Evolutionary conservation across 2,888 invertebrate genomes (phyloP).

Genomic region (Tetropium fuscum): DNA sequence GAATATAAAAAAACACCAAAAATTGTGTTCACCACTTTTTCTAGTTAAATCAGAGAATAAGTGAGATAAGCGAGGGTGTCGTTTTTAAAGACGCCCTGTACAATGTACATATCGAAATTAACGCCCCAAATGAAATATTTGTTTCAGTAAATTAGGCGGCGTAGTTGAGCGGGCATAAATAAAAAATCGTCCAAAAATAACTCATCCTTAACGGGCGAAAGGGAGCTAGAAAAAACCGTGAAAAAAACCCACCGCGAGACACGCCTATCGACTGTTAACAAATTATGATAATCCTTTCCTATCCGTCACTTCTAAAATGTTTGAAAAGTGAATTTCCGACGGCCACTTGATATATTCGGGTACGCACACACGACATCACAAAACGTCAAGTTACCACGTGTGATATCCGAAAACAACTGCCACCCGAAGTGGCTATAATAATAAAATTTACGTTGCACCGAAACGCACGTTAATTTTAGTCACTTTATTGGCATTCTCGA

Average conservation of each 20-base stretch:
- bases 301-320: constrained; percentile 45
- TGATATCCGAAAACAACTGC: constrained; percentile 30
- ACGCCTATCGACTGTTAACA: constrained; percentile 33
- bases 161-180: neutral
- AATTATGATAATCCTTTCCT: constrained; percentile 46
- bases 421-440: constrained; percentile 21
- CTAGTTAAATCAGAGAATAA: no score
- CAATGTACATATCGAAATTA: no score
- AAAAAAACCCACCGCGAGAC: constrained; percentile 11
- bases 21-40: no score
- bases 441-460: constrained; percentile 31
- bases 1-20: no score
- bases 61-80: no score
- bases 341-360: constrained; percentile 31
- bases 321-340: constrained; percentile 49
- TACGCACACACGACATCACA: constrained; percentile 23
- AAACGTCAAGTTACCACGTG: constrained; percentile 18
- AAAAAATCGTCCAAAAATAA: constrained; percentile 5
- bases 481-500: constrained; percentile 27
- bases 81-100: no score
- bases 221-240: constrained; percentile 6
- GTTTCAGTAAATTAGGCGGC: no score
- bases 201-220: constrained; percentile 7
- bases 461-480: constrained; percentile 28
- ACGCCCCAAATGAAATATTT: no score